Conservation (phyloP, 2,113 vertebrate species). For the Peromyscus maniculatus region DNA sequence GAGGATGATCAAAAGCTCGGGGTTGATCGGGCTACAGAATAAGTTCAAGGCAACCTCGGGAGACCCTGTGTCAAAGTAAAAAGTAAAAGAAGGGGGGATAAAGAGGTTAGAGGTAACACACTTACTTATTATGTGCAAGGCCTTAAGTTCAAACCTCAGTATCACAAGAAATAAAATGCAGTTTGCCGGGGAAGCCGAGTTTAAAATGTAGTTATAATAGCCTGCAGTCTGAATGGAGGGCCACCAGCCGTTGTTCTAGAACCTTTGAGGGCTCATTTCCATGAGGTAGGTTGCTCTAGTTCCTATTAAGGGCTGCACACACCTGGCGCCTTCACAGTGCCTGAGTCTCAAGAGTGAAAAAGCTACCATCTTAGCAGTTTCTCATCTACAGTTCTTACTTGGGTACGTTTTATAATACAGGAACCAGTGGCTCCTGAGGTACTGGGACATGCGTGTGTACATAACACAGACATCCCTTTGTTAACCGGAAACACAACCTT, state of each 20-base stretch:
- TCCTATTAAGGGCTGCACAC: background rate
- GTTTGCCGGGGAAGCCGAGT: background rate
- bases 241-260: too few relatives aligned
- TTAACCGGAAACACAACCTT: background rate
- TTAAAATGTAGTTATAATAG: background rate
- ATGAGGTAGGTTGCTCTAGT: background rate
- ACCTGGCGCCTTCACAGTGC: background rate
- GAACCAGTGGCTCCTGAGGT: background rate
- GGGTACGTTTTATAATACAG: background rate
- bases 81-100: background rate
- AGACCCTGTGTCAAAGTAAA: background rate
- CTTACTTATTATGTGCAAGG: background rate
- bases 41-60: background rate
- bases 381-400: background rate
- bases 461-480: background rate
- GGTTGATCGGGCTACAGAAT: background rate
- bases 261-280: background rate
- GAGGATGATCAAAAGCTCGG: background rate
- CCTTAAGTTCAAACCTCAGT: background rate
- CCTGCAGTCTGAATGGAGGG: background rate
- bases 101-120: background rate
- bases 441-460: background rate
- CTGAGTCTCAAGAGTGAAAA: slow-evolving; percentile 16
- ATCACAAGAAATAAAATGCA: background rate
- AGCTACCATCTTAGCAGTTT: background rate